Percentiles rank a stretch among this genome's conserved stretches.
These are phyloP conservation scores for Echiichthys vipera DNA, from an alignment of 2,797 vertebrate species.

Conservation along the genomic window DNA sequence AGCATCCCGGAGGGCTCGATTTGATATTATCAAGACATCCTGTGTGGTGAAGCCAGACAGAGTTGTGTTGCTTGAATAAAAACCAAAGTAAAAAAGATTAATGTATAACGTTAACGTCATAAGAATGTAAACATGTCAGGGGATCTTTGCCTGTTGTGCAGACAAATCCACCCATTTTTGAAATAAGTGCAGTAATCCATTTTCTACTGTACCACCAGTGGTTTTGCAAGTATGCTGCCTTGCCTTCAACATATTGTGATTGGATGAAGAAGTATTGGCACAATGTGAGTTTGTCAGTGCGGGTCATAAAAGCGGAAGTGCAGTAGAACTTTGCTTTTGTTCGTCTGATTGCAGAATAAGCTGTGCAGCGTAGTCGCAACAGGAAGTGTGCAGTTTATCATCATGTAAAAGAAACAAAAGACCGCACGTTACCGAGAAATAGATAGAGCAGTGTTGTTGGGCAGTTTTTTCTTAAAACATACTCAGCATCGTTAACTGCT, in stretches of 20 bases:
- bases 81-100: not conserved
- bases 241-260: not conserved
- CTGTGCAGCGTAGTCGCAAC: slow-evolving; percentile 23
- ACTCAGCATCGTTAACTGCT: no score
- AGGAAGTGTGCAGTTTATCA: slow-evolving; percentile 44
- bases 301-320: slow-evolving; percentile 6
- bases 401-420: not conserved
- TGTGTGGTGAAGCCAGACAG: not conserved
- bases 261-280: not conserved
- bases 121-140: not conserved
- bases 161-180: not conserved
- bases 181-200: not conserved
- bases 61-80: not conserved
- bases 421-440: slow-evolving; percentile 4
- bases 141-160: not conserved
- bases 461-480: not conserved
- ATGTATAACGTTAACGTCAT: no score
- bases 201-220: no score
- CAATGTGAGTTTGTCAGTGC: not conserved
- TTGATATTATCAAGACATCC: not conserved
- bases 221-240: not conserved
- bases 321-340: not conserved
- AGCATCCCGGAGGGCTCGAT: not conserved
- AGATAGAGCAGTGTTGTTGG: not conserved
- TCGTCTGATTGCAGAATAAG: not conserved